Conservation (phyloP, 2,888 invertebrate genomes). For the Dryobotodes eremita region DNA sequence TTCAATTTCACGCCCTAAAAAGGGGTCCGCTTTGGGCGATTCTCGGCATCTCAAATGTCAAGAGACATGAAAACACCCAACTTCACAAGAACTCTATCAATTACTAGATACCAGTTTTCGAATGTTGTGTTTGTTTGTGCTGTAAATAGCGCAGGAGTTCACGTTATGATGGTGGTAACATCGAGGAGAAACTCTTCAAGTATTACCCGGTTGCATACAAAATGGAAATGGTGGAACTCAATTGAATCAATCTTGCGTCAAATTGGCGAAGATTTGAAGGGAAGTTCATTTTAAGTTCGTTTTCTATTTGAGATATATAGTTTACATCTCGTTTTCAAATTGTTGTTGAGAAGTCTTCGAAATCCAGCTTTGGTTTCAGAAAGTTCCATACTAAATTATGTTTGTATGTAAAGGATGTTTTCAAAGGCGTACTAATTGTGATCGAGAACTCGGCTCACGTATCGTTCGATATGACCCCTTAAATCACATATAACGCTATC, state of each 20-base stretch:
- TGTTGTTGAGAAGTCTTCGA: constrained; percentile 1
- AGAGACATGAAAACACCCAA: constrained; percentile 84
- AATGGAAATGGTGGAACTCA: constrained; percentile 84
- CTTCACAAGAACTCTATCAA: constrained; percentile 76
- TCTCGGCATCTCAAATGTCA: constrained; percentile 87
- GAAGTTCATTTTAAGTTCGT: constrained; percentile 75
- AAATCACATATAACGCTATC: constrained; percentile 84
- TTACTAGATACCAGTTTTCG: constrained; percentile 71
- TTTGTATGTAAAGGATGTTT: constrained; percentile 47
- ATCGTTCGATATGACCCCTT: constrained; percentile 76
- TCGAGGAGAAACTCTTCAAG: constrained; percentile 81
- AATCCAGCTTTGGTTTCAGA: constrained; percentile 9
- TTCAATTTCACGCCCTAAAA: constrained; percentile 90
- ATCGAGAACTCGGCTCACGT: constrained; percentile 76
- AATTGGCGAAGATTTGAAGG: constrained; percentile 83
- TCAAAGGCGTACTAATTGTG: constrained; percentile 68
- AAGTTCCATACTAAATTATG: neutral
- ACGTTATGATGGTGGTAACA: constrained; percentile 76
- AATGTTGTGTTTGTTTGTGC: constrained; percentile 64
- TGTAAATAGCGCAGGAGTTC: constrained; percentile 74
- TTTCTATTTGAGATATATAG: constrained; percentile 68
- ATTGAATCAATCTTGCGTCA: constrained; percentile 89
- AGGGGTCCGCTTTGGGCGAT: constrained; percentile 86
- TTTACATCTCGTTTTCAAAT: constrained; percentile 26
- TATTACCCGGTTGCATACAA: constrained; percentile 87